phyloP scores from a whole-genome alignment of 2,113 vertebrate species.

The Nannospalax galili region DNA sequence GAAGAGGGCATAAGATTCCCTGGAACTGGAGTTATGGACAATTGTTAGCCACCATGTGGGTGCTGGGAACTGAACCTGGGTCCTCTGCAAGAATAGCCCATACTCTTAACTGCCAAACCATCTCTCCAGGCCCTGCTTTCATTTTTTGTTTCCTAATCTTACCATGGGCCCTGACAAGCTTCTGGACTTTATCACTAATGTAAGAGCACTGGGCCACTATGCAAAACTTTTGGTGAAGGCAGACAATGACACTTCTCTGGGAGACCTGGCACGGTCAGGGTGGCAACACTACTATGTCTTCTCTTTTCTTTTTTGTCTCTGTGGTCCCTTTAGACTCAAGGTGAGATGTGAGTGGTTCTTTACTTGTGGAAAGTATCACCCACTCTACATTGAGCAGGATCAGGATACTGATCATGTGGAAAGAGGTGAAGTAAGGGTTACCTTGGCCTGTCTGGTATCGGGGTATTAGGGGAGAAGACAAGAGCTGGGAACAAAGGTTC shows the following conservation, averaged over 20 bases:
- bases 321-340: neutral
- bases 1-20: no score
- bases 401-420: neutral
- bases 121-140: no score
- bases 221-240: neutral
- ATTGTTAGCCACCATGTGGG: no score
- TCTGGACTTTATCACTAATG: neutral
- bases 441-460: neutral
- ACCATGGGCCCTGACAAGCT: neutral
- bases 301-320: neutral
- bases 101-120: no score
- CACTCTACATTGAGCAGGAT: neutral
- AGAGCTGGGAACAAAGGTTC: neutral
- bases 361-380: neutral
- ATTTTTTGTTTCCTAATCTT: neutral
- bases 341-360: neutral
- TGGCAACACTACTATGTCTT: neutral
- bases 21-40: no score
- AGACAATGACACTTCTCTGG: neutral
- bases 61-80: no score
- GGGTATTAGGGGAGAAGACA: neutral
- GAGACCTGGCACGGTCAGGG: no score
- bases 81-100: no score
- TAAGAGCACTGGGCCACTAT: neutral
- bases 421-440: neutral